phyloP scores from a whole-genome alignment of 2,888 invertebrate species.

The Aquatica leii region DNA sequence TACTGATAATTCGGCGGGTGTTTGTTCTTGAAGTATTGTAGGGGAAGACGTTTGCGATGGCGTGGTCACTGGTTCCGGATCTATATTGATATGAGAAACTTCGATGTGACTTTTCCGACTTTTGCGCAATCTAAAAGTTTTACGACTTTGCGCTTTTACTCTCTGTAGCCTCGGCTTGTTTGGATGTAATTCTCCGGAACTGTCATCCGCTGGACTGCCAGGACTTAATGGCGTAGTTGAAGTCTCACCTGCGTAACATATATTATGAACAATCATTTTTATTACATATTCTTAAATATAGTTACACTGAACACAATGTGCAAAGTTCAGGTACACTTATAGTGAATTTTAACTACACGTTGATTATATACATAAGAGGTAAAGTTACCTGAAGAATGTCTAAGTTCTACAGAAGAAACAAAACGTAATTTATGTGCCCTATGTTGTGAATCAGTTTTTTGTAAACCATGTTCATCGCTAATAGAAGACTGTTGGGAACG shows the following conservation, averaged over 20 bases:
- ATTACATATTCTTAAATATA: too few relatives aligned
- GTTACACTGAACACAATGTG: not conserved
- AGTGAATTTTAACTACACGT: not conserved
- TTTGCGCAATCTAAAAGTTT: constrained; percentile 88
- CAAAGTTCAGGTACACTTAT: not conserved
- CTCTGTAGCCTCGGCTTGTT: constrained; percentile 81
- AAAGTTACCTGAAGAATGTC: constrained; percentile 74
- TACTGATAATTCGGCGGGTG: constrained; percentile 44
- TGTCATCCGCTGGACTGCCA: constrained; percentile 73
- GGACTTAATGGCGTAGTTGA: constrained; percentile 80
- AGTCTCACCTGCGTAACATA: constrained; percentile 70
- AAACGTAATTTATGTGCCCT: constrained; percentile 79
- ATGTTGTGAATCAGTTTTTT: constrained; percentile 62
- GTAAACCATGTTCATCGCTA: constrained; percentile 64
- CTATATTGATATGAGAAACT: constrained; percentile 51
- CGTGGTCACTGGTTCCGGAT: constrained; percentile 25
- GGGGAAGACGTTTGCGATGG: constrained; percentile 37
- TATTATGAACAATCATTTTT: not conserved
- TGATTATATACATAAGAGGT: constrained; percentile 16
- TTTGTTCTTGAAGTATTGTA: constrained; percentile 33
- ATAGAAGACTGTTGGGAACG: constrained; percentile 66
- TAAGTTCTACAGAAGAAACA: constrained; percentile 83
- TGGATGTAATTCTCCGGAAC: constrained; percentile 69
- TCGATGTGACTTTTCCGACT: constrained; percentile 77
- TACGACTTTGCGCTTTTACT: constrained; percentile 92